A percentile compares a stretch with the other conserved stretches of the same genome.
These are phyloP conservation scores for Trissonchulus latispiculum DNA, from an alignment of 2,888 invertebrate species.

Conservation along the genomic window DNA sequence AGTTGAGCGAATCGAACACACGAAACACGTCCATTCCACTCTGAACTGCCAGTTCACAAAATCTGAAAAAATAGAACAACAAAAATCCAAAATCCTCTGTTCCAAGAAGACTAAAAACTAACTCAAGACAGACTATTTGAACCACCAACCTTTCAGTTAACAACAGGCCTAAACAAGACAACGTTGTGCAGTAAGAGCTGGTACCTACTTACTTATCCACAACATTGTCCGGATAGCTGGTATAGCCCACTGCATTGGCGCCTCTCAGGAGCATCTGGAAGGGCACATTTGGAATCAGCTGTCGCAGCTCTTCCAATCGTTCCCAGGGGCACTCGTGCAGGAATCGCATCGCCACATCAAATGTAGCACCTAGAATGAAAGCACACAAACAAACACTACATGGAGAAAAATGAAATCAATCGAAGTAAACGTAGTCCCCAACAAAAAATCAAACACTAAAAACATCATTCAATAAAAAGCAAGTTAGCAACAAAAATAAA, in stretches of 20 bases:
- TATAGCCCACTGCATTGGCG: slow-evolving; percentile 97
- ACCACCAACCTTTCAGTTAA: too few species aligned
- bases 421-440: too few species aligned
- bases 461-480: too few species aligned
- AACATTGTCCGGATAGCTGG: slow-evolving; percentile 98
- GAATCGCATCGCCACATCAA: slow-evolving; percentile 90
- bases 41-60: slow-evolving; percentile 88
- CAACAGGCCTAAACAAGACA: too few species aligned
- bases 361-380: slow-evolving; percentile 67
- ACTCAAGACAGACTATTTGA: too few species aligned
- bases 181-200: too few species aligned
- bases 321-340: slow-evolving; percentile 99
- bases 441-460: too few species aligned
- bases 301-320: slow-evolving; percentile 79
- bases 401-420: too few species aligned
- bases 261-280: slow-evolving; percentile 98
- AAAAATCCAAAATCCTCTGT: too few species aligned
- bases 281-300: slow-evolving; percentile 63
- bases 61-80: slow-evolving; percentile 50
- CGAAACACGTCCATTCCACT: slow-evolving; percentile 97
- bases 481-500: too few species aligned
- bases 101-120: too few species aligned
- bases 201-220: slow-evolving; percentile 67
- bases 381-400: too few species aligned
- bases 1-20: slow-evolving; percentile 95